Percentiles rank a stretch among this genome's conserved stretches.
These are phyloP conservation scores for Nematopogon swammerdamellus DNA, from an alignment of 2,888 invertebrate species.

Conservation along the genomic window DNA sequence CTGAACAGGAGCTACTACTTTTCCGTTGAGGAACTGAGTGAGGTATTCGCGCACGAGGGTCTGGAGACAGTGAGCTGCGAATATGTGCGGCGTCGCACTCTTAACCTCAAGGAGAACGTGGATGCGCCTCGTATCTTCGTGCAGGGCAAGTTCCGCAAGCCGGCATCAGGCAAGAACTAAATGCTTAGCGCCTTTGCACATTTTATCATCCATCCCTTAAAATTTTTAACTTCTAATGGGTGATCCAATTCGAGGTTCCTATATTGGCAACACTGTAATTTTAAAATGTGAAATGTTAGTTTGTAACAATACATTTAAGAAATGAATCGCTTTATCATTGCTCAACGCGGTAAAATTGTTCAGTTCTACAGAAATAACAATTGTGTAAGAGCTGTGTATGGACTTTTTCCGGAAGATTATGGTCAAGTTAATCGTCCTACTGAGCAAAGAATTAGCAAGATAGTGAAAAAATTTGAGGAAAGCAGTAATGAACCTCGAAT, in stretches of 20 bases:
- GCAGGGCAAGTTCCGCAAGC: conserved; percentile 79
- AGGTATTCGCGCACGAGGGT: conserved; percentile 65
- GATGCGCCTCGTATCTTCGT: conserved; percentile 91
- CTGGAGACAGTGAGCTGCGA: conserved; percentile 66
- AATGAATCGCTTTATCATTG: too few relatives aligned
- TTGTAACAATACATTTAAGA: too few relatives aligned
- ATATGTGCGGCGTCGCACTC: conserved; percentile 84
- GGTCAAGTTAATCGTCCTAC: not conserved
- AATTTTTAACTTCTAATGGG: too few relatives aligned
- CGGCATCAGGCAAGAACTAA: conserved; percentile 10
- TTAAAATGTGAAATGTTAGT: too few relatives aligned
- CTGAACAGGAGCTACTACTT: conserved; percentile 74
- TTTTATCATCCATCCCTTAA: too few relatives aligned
- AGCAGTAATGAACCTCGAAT: not conserved
- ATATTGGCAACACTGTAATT: too few relatives aligned
- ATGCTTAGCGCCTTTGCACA: too few relatives aligned
- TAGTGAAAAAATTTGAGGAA: not conserved
- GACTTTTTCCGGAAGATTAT: too few relatives aligned
- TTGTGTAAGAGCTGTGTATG: too few relatives aligned
- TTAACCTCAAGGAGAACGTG: conserved; percentile 89
- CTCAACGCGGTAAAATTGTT: too few relatives aligned
- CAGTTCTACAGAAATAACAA: too few relatives aligned
- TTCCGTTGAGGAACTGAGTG: conserved; percentile 64
- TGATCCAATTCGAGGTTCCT: too few relatives aligned
- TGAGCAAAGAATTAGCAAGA: not conserved